Evolutionary conservation across 2,888 invertebrate species (phyloP), one percentile per base, ranked within the genome.

Genomic region (Thera obeliscata): DNA sequence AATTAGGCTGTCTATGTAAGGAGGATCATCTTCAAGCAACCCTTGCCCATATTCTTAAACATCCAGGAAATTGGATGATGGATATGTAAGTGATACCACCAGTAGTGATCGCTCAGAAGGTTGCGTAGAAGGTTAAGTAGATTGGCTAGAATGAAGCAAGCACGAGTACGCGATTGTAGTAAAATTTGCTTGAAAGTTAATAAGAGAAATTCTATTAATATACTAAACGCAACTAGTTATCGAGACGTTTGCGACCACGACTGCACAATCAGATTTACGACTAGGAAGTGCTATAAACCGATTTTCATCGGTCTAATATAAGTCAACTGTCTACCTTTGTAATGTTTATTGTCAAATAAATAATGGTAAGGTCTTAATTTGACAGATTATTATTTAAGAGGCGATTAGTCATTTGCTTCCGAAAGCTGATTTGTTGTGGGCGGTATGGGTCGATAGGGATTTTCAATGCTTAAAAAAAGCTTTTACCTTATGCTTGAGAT

Each of bases 251-350:
- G 56, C 48, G 60, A 68, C 49, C 48, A 38, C 54, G 50, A 54
- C 74, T 75, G 74, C 71, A 64, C 69, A 68, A 72, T 70, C 68
- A 74, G 79, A 87, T 85, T 87, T 85, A 87, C 80, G 73, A 82
- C 84, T 69, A 79, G 86, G 84, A 87, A 86, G 85, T 74, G 81
- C 74, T 79, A 82, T 84, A 80, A 81, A 71, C 70, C 66, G 77
- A 81, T 79, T 80, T 77, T 80, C 75, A 78, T 79, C 81, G 74
- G 74, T 69, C 70, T 72, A 75, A 74, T 76, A 70, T 71, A 69
- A 64, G 70, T 72, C 74, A 69, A 74, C 66, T 70, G 70, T 66
- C 74, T 70, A 66, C 71, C 70, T 73, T 71, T 74, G 63, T 71
- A 65, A 67, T 70, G 73, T 73, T 69, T 61, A 69, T 65, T 66